Evolutionary conservation across 2,888 invertebrate species (phyloP), one percentile per base, ranked within the genome.

Genomic region (Pasiphila rectangulata): DNA sequence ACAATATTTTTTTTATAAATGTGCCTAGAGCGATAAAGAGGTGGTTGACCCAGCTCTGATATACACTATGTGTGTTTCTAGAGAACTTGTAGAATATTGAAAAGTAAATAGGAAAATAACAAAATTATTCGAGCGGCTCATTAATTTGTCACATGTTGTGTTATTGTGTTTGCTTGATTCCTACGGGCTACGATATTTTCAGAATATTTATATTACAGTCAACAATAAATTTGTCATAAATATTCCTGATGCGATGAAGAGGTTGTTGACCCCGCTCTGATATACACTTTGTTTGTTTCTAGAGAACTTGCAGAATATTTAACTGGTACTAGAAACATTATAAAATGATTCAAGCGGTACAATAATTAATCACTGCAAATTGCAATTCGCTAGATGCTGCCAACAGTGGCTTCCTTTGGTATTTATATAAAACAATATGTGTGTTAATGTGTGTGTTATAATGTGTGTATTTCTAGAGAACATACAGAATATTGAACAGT

Each of bases 1-100:
- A 16, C 37, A 20, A 23, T 40, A 38, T 13, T 19, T 24, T 32
- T 15, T 21, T n/a, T n/a, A n/a, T n/a, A n/a, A n/a, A n/a, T n/a
- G n/a, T n/a, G n/a, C n/a, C n/a, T n/a, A n/a, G n/a, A n/a, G n/a
- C 58, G 65, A 70, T 70, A 70, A 69, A 70, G 53, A 58, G 71
- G 61, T 21, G 57, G 56, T 54, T 29, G 58, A 70, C 56, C 65
- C 47, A 10, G 41, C 27, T 47, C 53, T 53, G 62, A 64, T 65
- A 60, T 51, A 60, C 53, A 53, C 36, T 12, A 10, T 51, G 39
- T n/a, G n/a, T n/a, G n/a, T n/a, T n/a, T n/a, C n/a, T n/a, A n/a
- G n/a, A n/a, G n/a, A n/a, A n/a, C n/a, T n/a, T n/a, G n/a, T n/a
- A n/a, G n/a, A n/a, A n/a, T n/a, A n/a, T n/a, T n/a, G n/a, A n/a